Base-by-base conservation (phyloP, 1,140 invertebrate species). In the Trachymyrmex septentrionalis region DNA sequence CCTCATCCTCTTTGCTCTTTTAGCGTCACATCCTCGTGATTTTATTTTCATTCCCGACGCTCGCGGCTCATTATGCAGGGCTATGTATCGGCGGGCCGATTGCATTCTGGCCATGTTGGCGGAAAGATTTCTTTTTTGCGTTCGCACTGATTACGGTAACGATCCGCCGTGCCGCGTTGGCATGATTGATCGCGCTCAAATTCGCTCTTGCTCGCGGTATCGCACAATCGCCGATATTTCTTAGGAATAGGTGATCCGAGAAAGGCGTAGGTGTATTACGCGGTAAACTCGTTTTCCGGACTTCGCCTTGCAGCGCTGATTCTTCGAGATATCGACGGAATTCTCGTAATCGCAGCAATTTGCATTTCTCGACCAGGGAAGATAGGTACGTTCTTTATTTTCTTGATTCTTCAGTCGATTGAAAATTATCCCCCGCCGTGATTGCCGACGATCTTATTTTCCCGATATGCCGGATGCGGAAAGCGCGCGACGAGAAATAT, bases 1-100 rank as follows among this genome's bases (percentile, higher is more conserved):
- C 30, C 50, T 38, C 66, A 24, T 81, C 53, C 30, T 57, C 21
- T 16, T 59, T 27, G 3, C 21, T 19, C 53, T 72, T 38, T 57
- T 61, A 21, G 7, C 30, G 50, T 66, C 59, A 16, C 9, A 10
- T 50, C 10, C 66, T 88, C 66, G 44, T 73, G 61, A 77, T 86
- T 61, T 78, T 86, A 57, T 88, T 89, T 82, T 87, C 86, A 76
- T 88, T 88, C 73, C 66, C 55, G 21, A 75, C 71, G 44, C 63
- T 84, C 27, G 61, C 64, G 82, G 76, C 88, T 92, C 82, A 91
- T 92, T 92, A 91, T 91, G 91, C 87, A 87, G 87, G 92, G 87
- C 90, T 90, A 89, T 90, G 89, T 87, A 59, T 78, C 63, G 53
- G 44, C 59, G 59, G 76, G 21, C 55, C 44, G 55, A 76, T 86